Evolutionary conservation across 2,888 invertebrate genomes (phyloP).

Genomic region (Tetrapedia diversipes): DNA sequence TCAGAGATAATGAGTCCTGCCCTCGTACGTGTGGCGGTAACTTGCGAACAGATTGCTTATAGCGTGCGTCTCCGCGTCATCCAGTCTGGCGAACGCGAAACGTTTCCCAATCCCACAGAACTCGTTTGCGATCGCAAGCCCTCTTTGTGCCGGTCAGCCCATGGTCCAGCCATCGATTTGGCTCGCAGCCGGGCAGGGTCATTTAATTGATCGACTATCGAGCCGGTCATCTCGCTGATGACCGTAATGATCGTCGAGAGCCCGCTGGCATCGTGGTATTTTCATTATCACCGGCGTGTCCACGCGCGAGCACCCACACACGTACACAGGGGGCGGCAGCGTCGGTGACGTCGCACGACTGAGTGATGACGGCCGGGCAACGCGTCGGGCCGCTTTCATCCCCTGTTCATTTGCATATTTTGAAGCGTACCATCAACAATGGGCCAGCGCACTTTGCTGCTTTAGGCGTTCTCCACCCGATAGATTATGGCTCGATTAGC

Average conservation of each 20-base stretch:
- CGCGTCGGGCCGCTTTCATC: conserved; percentile 62
- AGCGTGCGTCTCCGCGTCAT: neutral
- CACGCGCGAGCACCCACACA: neutral
- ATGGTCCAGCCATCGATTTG: conserved; percentile 62
- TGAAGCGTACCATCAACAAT: conserved; percentile 65
- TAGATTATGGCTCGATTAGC: conserved; percentile 76
- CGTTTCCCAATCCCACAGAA: conserved; percentile 3
- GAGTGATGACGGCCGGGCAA: conserved; percentile 69
- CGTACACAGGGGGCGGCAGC: conserved; percentile 20
- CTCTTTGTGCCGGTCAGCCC: conserved; percentile 43
- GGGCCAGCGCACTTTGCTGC: conserved; percentile 40
- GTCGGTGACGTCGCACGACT: conserved; percentile 51
- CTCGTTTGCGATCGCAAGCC: conserved; percentile 21
- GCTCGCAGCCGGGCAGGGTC: conserved; percentile 50
- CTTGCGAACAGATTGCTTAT: no score
- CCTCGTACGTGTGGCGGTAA: no score
- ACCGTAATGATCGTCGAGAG: conserved; percentile 69
- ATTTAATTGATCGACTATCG: conserved; percentile 75
- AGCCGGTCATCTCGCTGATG: conserved; percentile 72
- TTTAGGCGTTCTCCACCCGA: conserved; percentile 55
- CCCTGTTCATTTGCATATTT: conserved; percentile 76
- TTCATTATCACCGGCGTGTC: conserved; percentile 71
- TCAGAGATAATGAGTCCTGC: no score
- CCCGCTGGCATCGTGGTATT: conserved; percentile 64
- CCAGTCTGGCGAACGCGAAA: neutral